Conservation (phyloP, 2,797 vertebrate species). For the Sebastes ruberrimus region DNA sequence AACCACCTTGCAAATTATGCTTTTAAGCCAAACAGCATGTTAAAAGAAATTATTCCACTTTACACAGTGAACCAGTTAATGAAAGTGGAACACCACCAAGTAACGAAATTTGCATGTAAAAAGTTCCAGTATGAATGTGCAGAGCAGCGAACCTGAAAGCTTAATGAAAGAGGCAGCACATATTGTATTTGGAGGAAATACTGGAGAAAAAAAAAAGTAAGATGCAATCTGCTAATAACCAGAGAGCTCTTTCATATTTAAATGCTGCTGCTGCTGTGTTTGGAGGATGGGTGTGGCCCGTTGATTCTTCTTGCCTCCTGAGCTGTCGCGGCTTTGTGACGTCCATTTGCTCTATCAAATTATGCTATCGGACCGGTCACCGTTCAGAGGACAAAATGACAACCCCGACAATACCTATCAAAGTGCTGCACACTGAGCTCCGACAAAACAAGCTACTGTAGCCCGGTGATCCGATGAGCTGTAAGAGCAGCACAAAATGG, state of each 20-base stretch:
- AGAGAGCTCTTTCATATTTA: slow-evolving; percentile 76
- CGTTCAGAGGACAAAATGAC: slow-evolving; percentile 46
- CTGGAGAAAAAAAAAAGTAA: slow-evolving; percentile 45
- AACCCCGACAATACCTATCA: slow-evolving; percentile 32
- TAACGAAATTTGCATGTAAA: slow-evolving; percentile 62
- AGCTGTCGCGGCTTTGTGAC: slow-evolving; percentile 76
- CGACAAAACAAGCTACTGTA: slow-evolving; percentile 37
- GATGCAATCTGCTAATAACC: slow-evolving; percentile 76
- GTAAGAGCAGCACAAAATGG: slow-evolving; percentile 66
- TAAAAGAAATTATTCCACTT: slow-evolving; percentile 67
- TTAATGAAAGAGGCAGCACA: slow-evolving; percentile 49
- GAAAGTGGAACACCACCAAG: slow-evolving; percentile 60
- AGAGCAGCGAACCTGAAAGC: slow-evolving; percentile 33
- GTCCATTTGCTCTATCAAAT: slow-evolving; percentile 67
- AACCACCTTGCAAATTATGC: slow-evolving; percentile 72
- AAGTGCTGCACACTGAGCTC: slow-evolving; percentile 32
- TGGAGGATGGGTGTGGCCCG: slow-evolving; percentile 73
- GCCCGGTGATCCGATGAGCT: slow-evolving; percentile 39
- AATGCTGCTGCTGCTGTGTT: slow-evolving; percentile 66
- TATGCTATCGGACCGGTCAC: slow-evolving; percentile 51
- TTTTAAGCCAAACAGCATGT: slow-evolving; percentile 64
- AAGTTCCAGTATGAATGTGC: slow-evolving; percentile 51
- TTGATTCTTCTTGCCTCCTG: slow-evolving; percentile 70
- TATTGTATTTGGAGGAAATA: slow-evolving; percentile 47
- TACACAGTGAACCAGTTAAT: slow-evolving; percentile 58